A percentile compares a stretch with the other conserved stretches of the same genome.
Conservation (phyloP, 2,113 vertebrate genomes). For the Rhagologus leucostigma region DNA sequence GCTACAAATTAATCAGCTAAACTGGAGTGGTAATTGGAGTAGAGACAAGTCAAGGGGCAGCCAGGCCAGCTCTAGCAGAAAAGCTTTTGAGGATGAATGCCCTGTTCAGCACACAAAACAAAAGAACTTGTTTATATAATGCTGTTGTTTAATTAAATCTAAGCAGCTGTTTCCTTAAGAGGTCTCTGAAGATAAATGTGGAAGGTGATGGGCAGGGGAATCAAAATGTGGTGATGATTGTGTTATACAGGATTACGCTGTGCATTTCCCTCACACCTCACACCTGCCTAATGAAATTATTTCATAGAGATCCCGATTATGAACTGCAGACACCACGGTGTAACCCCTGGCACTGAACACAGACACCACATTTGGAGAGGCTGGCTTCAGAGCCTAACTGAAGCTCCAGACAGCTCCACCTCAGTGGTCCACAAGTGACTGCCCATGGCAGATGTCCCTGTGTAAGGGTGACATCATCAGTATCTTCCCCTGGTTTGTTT, state of each 20-base stretch:
- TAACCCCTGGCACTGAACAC: background rate
- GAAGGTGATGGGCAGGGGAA: constrained; percentile 39
- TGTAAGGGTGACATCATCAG: background rate
- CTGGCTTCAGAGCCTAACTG: background rate
- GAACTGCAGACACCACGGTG: background rate
- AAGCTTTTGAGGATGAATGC: constrained; percentile 54
- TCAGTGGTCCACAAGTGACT: background rate
- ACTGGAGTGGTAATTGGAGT: constrained; percentile 65
- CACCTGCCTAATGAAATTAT: constrained; percentile 42
- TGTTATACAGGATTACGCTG: background rate
- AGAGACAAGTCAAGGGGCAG: constrained; percentile 62
- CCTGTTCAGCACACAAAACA: constrained; percentile 10
- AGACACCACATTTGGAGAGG: background rate
- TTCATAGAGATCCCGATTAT: background rate
- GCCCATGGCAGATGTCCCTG: background rate
- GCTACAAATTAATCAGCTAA: constrained; percentile 73
- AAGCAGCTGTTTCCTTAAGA: constrained; percentile 57
- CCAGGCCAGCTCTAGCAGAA: constrained; percentile 41
- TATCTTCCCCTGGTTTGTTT: background rate
- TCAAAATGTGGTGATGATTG: constrained; percentile 21
- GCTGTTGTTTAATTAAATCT: constrained; percentile 60
- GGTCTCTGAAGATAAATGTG: constrained; percentile 35
- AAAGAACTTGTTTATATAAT: constrained; percentile 55
- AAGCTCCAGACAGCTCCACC: background rate
- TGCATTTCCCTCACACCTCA: background rate